Percentiles rank a stretch among this genome's conserved stretches.
Conservation (phyloP, 2,888 invertebrate species). For the Leptopilina drosophilae region DNA sequence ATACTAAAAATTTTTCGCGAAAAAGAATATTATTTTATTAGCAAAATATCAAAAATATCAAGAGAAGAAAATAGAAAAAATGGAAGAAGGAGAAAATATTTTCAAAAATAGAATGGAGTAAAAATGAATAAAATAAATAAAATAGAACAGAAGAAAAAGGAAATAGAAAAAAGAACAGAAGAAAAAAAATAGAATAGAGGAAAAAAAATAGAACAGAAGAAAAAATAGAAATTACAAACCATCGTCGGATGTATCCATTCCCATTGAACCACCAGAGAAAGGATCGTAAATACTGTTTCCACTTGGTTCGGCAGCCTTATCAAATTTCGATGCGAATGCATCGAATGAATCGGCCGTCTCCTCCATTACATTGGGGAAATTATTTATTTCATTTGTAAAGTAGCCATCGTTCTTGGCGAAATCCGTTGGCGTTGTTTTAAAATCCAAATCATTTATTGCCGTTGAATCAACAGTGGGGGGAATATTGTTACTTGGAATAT, state of each 20-base stretch:
- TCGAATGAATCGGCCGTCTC: constrained; percentile 85
- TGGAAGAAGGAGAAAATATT: neutral
- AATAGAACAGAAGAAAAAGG: neutral
- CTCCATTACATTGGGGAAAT: constrained; percentile 65
- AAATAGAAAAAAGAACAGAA: neutral
- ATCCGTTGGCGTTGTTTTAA: constrained; percentile 61
- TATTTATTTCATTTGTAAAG: constrained; percentile 63
- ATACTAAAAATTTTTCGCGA: constrained; percentile 65
- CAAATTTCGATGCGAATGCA: constrained; percentile 93
- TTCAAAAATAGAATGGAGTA: too few species aligned
- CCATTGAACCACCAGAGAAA: constrained; percentile 76
- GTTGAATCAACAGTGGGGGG: neutral
- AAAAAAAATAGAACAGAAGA: neutral
- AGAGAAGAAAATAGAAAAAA: too few species aligned
- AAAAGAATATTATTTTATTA: constrained; percentile 4
- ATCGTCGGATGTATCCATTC: constrained; percentile 75
- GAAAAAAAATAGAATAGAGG: neutral
- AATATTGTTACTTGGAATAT: neutral
- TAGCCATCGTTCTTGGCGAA: constrained; percentile 62
- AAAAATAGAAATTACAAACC: constrained; percentile 60
- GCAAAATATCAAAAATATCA: neutral
- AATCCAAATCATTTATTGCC: neutral
- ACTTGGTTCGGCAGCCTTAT: constrained; percentile 81
- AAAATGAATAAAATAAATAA: too few species aligned
- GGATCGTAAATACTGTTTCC: constrained; percentile 78